Conservation (phyloP, 1,140 invertebrate genomes). For the Chionoecetes opilio region DNA sequence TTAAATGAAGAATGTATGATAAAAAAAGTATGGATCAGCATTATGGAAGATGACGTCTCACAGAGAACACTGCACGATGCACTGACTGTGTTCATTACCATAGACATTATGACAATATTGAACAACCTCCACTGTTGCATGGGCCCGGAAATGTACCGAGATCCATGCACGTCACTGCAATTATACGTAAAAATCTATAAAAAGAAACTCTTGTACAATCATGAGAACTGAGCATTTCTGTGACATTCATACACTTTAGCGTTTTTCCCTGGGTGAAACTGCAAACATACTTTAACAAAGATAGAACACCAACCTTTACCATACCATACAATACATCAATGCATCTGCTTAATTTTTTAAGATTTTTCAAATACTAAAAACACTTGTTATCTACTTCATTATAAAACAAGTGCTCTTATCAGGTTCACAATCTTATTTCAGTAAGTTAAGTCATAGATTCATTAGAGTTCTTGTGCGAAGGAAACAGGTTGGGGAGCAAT, state of each 20-base stretch:
- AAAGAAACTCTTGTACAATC: neutral
- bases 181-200: neutral
- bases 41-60: slow-evolving; percentile 10
- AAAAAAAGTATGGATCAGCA: neutral
- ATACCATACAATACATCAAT: neutral
- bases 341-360: neutral
- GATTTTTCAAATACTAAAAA: neutral
- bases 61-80: neutral
- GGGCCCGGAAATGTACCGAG: neutral
- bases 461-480: neutral
- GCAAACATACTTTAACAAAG: neutral
- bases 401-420: neutral
- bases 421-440: neutral
- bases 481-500: neutral
- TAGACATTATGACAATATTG: neutral
- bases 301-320: neutral
- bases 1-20: neutral
- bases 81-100: neutral
- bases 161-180: neutral
- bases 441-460: neutral
- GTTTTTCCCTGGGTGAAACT: neutral
- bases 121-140: neutral
- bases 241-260: slow-evolving; percentile 6
- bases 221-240: neutral
- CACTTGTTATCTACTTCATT: slow-evolving; percentile 1